These are phyloP conservation scores for Himantopus leucocephalus DNA, from an alignment of 2,113 vertebrate species.

Conservation along the genomic window DNA sequence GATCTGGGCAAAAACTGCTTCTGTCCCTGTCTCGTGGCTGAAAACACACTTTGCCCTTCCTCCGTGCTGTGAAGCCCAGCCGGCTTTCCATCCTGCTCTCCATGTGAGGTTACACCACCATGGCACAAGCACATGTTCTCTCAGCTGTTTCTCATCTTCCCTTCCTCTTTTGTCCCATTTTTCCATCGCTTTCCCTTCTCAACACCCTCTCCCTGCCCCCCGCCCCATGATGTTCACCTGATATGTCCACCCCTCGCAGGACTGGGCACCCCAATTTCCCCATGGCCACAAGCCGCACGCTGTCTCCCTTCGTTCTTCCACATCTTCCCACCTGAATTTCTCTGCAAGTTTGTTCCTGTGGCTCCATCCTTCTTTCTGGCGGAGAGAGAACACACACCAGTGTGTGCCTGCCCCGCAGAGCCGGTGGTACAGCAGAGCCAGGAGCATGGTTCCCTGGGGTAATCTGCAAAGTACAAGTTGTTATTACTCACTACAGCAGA, in stretches of 20 bases:
- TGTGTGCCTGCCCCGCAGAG: not conserved
- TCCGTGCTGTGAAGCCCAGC: not conserved
- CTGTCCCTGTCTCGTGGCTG: not conserved
- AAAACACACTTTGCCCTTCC: not conserved
- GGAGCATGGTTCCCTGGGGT: slow-evolving; percentile 20
- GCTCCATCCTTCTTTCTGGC: not conserved
- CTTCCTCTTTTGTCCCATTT: not conserved
- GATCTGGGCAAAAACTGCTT: not conserved
- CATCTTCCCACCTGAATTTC: not conserved
- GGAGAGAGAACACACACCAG: not conserved
- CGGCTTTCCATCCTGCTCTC: not conserved
- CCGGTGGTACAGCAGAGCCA: rapidly evolving
- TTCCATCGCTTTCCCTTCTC: not conserved
- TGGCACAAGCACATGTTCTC: not conserved
- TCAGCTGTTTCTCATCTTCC: not conserved
- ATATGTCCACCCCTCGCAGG: not conserved
- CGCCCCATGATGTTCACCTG: not conserved
- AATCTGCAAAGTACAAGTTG: slow-evolving; percentile 58
- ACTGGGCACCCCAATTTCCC: not conserved
- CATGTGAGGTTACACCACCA: rapidly evolving
- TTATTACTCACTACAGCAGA: slow-evolving; percentile 54
- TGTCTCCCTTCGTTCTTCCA: rapidly evolving
- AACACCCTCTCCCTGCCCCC: not conserved
- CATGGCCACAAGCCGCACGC: rapidly evolving
- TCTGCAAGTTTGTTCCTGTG: rapidly evolving